Base-by-base conservation (phyloP, 2,888 invertebrate genomes). In the Noctua janthina region DNA sequence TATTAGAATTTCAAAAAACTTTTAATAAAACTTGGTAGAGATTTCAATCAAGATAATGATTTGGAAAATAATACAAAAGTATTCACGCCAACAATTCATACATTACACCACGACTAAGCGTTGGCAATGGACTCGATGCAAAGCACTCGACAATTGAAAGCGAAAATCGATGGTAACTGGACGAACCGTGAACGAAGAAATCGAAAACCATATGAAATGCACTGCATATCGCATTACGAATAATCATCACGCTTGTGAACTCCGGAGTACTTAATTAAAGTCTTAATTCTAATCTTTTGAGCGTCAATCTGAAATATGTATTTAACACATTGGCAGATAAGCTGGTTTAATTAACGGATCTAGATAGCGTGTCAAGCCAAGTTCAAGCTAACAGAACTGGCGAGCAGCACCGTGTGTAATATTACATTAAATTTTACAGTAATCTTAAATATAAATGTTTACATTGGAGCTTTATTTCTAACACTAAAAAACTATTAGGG, bases 51-150 rank as follows among this genome's bases (percentile, higher is more conserved):
- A 76, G 75, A 74, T 74, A 81, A 67, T 59, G 7, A 75, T 46
- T 66, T 29, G 13, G 43, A 29, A 68, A 78, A 39, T 51, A 23
- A 51, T 10, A 69, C 2, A 67, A 59, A 70, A 56, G 13, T 46
- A 49, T 46, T 72, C 75, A 79, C 90, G 91, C 91, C 81, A 67
- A 39, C 62, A 74, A 86, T 86, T 85, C 86, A 72, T 92, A 79
- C 82, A 88, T 92, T 94, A 86, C n/a, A 85, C 88, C 92, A 89
- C 73, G 54, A 86, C 82, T 90, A 90, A 91, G 79, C 92, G 92
- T 93, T 94, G 94, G 94, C 94, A 95, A 92, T 95, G 94, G 93
- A 92, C 92, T 92, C 91, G 85, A 89, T 91, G 87, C 90, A 89
- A 90, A 77, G 87, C 86, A 85, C 89, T 89, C 91, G 90, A 91